phyloP scores from a whole-genome alignment of 2,797 vertebrate species.

The Sitta carolinensis region DNA sequence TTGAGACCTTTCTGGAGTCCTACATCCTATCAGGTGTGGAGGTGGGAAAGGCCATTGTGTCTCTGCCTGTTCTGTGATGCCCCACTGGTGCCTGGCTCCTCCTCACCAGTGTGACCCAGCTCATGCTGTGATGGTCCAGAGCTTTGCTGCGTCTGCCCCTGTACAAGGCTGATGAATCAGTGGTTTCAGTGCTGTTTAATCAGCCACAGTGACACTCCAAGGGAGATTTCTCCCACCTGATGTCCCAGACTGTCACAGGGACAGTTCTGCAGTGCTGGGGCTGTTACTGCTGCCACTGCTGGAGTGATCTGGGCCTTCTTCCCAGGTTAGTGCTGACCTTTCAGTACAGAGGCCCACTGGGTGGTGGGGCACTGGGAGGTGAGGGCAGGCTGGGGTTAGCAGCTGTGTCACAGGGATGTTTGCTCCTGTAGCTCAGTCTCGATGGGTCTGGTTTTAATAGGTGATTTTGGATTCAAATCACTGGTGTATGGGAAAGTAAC shows the following conservation, averaged over 20 bases:
- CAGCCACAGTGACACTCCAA: neutral
- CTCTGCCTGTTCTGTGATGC: fast-evolving
- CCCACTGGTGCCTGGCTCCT: neutral
- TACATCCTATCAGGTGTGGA: fast-evolving
- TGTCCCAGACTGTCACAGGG: neutral
- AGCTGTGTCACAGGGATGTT: neutral
- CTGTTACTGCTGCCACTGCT: neutral
- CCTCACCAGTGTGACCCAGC: neutral
- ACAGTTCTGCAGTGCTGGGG: neutral
- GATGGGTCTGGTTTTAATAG: neutral
- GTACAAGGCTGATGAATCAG: fast-evolving
- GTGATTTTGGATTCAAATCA: neutral
- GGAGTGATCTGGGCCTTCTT: too few species aligned
- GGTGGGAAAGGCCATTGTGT: fast-evolving
- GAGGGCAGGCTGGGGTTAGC: neutral
- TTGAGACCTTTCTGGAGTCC: neutral
- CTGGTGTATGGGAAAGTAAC: neutral
- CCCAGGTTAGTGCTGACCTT: neutral
- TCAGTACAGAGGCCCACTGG: fast-evolving
- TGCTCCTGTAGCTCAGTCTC: neutral
- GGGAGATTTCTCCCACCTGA: neutral
- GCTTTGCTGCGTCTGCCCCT: neutral
- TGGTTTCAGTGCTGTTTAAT: neutral
- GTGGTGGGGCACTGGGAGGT: neutral
- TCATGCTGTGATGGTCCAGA: neutral